Percentiles rank a stretch among this genome's conserved stretches.
Conservation (phyloP, 2,888 invertebrate genomes). For the Drosophila antonietae region DNA sequence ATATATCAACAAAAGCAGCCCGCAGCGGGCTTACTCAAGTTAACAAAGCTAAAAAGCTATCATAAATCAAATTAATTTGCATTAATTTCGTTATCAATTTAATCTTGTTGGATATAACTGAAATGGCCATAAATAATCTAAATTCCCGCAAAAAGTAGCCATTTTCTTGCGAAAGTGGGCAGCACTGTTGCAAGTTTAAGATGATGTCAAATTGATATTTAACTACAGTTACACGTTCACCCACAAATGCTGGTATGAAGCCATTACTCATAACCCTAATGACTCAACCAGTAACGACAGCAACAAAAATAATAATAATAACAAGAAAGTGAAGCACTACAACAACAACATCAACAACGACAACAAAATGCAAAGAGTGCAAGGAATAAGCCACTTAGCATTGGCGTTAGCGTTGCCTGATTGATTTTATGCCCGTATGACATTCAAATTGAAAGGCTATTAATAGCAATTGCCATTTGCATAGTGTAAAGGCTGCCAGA, state of each 20-base stretch:
- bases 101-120: background rate
- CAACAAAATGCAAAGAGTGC: slow-evolving; percentile 10
- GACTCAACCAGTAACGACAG: slow-evolving; percentile 28
- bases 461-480: slow-evolving; percentile 18
- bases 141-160: background rate
- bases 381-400: slow-evolving; percentile 55
- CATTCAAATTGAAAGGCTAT: slow-evolving; percentile 9
- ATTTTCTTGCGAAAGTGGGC: background rate
- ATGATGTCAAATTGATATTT: slow-evolving; percentile 3
- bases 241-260: background rate
- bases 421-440: slow-evolving; percentile 34
- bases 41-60: background rate
- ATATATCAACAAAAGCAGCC: background rate
- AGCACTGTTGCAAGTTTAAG: slow-evolving; percentile 5
- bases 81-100: background rate
- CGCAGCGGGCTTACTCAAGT: background rate
- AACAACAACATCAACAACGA: slow-evolving; percentile 13
- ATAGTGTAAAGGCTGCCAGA: slow-evolving; percentile 18
- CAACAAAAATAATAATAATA: slow-evolving; percentile 23
- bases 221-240: background rate
- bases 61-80: background rate
- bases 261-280: slow-evolving; percentile 44
- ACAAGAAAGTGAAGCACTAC: slow-evolving; percentile 18
- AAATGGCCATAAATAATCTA: background rate
- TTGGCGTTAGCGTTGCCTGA: slow-evolving; percentile 42